Conservation (phyloP, 2,797 vertebrate genomes). For the Arctocebus calabarensis region DNA sequence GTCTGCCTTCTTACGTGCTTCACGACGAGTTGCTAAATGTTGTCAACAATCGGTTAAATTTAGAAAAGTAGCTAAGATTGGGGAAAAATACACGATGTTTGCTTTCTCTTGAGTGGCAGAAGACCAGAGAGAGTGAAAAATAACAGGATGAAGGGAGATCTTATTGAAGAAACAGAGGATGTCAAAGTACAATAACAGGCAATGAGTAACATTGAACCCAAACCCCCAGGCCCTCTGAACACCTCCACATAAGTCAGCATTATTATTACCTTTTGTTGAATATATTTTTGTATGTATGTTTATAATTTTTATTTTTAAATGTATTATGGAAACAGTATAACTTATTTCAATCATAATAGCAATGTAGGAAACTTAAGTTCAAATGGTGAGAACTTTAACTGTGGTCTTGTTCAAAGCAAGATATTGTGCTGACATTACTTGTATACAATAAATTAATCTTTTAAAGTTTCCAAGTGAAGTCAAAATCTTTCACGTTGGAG, state of each 20-base stretch:
- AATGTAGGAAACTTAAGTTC: background rate
- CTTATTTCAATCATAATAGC: background rate
- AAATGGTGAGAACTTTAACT: background rate
- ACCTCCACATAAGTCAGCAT: background rate
- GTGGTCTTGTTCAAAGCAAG: background rate
- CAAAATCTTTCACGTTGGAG: background rate
- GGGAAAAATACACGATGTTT: background rate
- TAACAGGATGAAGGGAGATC: background rate
- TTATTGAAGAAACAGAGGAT: background rate
- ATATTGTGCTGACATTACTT: background rate
- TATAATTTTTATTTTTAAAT: constrained; percentile 12
- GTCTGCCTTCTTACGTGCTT: background rate
- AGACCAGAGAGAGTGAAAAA: background rate
- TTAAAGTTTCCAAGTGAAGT: background rate
- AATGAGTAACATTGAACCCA: background rate
- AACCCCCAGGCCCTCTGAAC: background rate
- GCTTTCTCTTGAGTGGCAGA: background rate
- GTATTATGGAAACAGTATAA: background rate
- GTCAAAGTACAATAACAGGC: background rate
- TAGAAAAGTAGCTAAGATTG: background rate
- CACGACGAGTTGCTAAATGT: background rate
- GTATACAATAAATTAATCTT: background rate
- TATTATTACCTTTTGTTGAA: background rate
- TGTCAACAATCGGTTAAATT: background rate
- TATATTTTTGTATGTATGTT: background rate